Evolutionary conservation across 2,113 vertebrate genomes (phyloP), one percentile per base, ranked within the genome.

Genomic region (Serinus canaria): DNA sequence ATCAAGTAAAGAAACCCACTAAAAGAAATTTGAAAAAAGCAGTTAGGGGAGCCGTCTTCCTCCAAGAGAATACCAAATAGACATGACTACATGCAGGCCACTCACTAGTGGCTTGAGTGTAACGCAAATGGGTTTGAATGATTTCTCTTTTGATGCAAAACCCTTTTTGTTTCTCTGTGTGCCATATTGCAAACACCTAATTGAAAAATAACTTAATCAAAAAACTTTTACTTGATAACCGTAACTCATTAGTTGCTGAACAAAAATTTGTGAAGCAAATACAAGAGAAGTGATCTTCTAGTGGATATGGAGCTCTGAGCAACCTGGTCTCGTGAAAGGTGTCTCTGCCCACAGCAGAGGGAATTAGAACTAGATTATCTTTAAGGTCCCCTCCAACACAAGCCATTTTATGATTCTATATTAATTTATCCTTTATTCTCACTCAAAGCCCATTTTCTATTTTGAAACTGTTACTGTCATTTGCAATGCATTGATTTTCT

Each of bases 231-330:
- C 68, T 96, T 85, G 74, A 37, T 89, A 79, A 80, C 16, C 41
- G 0, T 47, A 89, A 44, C 30, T 89, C 63, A 90, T 92, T 95
- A 93, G 18, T 49, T 96, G 35, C 53, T 94, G 55, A 91, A 87
- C 44, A 85, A 92, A 95, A 89, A 84, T 77, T 84, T 95, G 63
- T 92, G 75, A 97, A 93, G 58, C 10, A 91, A 79, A 94, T 30
- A 21, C 41, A 91, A 86, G 84, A 83, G 85, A 82, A 31, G 47
- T 77, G 56, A 80, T 94, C 33, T 79, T 72, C 39, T 66, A 52
- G 49, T 52, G 63, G 70, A 56, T n/a, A 39, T 20, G 18, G 27
- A 58, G 8, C 31, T 74, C 44, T n/a, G 22, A 81, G 12, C 12
- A 44, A 39, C 12, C 22, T 17, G 15, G 10, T 73, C 21, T 58